These are phyloP conservation scores for Andrena bucephala DNA, from an alignment of 2,888 invertebrate species.

Conservation along the genomic window DNA sequence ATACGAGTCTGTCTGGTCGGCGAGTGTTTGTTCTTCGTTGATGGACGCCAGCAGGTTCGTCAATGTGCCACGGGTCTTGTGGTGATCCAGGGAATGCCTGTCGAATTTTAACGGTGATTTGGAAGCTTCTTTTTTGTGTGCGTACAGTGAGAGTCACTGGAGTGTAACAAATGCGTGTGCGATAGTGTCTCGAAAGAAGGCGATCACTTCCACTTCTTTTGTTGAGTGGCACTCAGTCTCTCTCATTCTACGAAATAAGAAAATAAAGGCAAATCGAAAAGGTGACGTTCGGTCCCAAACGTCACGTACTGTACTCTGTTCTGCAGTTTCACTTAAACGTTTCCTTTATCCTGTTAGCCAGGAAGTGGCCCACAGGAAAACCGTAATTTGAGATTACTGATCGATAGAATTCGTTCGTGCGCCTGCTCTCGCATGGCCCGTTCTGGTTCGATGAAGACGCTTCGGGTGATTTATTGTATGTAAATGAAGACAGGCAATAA, in stretches of 20 bases:
- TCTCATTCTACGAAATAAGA: no score
- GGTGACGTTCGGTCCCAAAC: no score
- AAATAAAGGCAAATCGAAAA: no score
- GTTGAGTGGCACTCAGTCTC: no score
- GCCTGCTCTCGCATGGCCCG: not conserved
- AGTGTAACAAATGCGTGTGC: no score
- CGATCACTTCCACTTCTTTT: no score
- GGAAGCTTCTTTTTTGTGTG: no score
- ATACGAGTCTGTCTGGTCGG: not conserved
- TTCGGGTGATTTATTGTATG: slow-evolving; percentile 37
- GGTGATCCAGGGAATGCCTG: no score
- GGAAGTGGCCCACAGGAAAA: slow-evolving; percentile 10
- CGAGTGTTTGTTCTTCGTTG: not conserved
- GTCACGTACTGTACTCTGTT: no score
- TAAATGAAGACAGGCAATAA: slow-evolving; percentile 23
- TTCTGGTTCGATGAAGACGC: slow-evolving; percentile 21
- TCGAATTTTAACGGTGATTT: no score
- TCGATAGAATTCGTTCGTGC: slow-evolving; percentile 20
- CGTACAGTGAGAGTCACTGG: no score
- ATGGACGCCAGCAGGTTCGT: not conserved
- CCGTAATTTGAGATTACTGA: slow-evolving; percentile 8
- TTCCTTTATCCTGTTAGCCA: not conserved
- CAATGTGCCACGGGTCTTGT: not conserved
- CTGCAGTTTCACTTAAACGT: not conserved
- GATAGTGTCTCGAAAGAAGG: no score